Conservation (phyloP, 1,140 invertebrate species). For the Papilio glaucus region DNA sequence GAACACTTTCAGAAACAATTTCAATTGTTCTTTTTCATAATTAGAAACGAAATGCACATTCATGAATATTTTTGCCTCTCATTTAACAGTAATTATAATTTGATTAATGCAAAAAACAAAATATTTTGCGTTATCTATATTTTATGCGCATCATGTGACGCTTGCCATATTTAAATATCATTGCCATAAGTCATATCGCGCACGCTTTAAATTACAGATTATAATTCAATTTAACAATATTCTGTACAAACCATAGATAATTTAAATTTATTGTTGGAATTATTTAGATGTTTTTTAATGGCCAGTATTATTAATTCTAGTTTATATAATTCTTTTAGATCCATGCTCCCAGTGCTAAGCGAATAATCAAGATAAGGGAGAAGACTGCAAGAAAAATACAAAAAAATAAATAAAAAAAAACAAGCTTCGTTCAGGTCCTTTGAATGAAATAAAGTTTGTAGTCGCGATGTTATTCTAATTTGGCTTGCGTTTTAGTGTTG, state of each 20-base stretch:
- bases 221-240: background rate
- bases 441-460: slow-evolving; percentile 69
- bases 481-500: slow-evolving; percentile 50
- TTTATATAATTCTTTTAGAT: slow-evolving; percentile 84
- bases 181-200: slow-evolving; percentile 1
- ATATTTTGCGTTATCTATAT: background rate
- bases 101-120: background rate
- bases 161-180: slow-evolving; percentile 17
- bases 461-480: slow-evolving; percentile 52
- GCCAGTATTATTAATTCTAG: slow-evolving; percentile 25
- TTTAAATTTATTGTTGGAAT: background rate
- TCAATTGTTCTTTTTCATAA: background rate
- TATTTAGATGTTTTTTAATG: background rate
- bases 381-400: slow-evolving; percentile 79
- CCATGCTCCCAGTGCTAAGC: slow-evolving; percentile 90
- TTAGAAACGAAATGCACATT: background rate
- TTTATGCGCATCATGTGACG: background rate
- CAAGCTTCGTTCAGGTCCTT: slow-evolving; percentile 68
- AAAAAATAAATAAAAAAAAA: slow-evolving; percentile 58
- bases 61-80: background rate
- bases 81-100: background rate
- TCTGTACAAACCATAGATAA: slow-evolving; percentile 7
- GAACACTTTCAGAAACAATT: background rate
- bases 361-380: slow-evolving; percentile 85
- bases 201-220: slow-evolving; percentile 21